Conservation (phyloP, 2,113 vertebrate genomes). For the Scortum barcoo region DNA sequence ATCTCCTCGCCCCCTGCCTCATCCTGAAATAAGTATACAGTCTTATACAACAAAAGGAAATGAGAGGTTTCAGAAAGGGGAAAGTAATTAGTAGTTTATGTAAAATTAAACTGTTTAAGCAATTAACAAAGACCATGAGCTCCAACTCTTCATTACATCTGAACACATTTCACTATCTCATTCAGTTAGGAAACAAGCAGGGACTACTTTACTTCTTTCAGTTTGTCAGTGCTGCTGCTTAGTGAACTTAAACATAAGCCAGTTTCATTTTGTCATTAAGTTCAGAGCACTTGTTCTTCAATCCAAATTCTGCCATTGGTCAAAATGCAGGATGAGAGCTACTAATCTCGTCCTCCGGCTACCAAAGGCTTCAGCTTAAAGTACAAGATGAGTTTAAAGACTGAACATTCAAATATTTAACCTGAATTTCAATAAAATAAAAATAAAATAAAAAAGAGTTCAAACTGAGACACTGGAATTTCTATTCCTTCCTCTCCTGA, state of each 20-base stretch:
- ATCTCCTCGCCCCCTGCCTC: no score
- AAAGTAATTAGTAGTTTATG: no score
- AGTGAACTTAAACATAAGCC: background rate
- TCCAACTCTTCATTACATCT: no score
- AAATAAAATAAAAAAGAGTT: background rate
- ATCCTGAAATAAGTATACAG: no score
- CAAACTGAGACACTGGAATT: background rate
- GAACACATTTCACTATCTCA: no score
- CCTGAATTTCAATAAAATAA: background rate
- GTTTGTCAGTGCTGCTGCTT: background rate
- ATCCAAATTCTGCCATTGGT: background rate
- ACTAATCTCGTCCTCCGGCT: background rate
- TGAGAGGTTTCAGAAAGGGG: no score
- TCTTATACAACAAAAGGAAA: no score
- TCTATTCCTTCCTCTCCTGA: constrained; percentile 1
- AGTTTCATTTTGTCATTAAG: background rate
- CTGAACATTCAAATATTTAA: background rate
- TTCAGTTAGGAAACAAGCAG: background rate
- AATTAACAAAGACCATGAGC: no score
- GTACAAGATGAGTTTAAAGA: background rate
- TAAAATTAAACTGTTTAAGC: no score
- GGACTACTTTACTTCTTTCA: background rate
- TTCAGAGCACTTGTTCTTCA: background rate
- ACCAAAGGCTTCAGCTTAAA: background rate
- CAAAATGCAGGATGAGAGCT: background rate